Conservation (phyloP, 1,140 invertebrate genomes). For the Drosophila tropicalis region DNA sequence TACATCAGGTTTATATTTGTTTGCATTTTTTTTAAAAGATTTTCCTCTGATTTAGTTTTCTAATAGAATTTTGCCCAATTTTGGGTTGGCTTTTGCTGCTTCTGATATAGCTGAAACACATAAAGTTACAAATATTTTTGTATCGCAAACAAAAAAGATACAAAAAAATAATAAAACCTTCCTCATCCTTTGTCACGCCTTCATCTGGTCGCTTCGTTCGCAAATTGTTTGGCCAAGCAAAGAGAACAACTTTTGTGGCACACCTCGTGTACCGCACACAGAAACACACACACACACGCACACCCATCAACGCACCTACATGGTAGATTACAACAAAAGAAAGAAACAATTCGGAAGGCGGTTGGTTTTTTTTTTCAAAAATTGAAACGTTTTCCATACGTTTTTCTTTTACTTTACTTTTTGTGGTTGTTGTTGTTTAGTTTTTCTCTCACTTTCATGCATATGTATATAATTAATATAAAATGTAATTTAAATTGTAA, state of each 20-base stretch:
- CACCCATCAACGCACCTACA: not conserved
- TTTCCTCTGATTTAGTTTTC: constrained; percentile 32
- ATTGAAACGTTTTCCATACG: constrained; percentile 72
- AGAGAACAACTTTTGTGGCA: constrained; percentile 20
- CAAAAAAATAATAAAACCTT: not conserved
- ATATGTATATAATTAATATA: constrained; percentile 57
- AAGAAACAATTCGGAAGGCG: constrained; percentile 46
- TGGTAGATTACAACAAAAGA: constrained; percentile 44
- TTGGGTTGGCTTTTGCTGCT: not conserved
- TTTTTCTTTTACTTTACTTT: constrained; percentile 64
- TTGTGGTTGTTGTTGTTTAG: constrained; percentile 56
- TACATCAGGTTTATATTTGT: constrained; percentile 70
- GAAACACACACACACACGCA: constrained; percentile 22
- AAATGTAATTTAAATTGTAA: constrained; percentile 76
- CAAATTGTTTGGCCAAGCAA: not conserved
- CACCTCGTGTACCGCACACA: constrained; percentile 15
- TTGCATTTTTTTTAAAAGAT: constrained; percentile 21
- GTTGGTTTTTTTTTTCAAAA: constrained; percentile 64
- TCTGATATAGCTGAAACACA: constrained; percentile 7
- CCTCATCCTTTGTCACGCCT: constrained; percentile 7
- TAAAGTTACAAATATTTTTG: not conserved
- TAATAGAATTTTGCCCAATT: constrained; percentile 16
- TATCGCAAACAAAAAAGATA: not conserved
- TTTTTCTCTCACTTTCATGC: constrained; percentile 49
- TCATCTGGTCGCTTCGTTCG: not conserved